phyloP scores from a whole-genome alignment of 35 echinoderm and acorn worm species.

The Anneissia japonica region DNA sequence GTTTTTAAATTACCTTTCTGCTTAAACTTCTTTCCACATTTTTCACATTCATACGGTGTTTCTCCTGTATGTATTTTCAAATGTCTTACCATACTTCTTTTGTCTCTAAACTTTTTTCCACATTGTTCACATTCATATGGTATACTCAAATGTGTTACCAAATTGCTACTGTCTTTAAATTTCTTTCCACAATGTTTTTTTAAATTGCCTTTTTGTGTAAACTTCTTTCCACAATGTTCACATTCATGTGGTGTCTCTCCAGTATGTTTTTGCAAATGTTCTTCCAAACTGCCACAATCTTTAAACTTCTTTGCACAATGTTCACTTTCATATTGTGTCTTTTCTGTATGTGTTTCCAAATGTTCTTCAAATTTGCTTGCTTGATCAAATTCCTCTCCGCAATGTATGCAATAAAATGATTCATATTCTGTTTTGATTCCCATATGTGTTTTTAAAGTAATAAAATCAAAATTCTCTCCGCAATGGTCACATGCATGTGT shows the following conservation, averaged over 20 bases:
- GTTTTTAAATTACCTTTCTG: slow-evolving; percentile 44
- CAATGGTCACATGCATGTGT: no score
- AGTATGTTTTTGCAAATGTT: slow-evolving; percentile 5
- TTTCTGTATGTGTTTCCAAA: slow-evolving; percentile 24
- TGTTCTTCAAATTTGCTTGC: neutral
- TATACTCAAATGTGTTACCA: no score
- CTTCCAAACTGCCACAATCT: neutral
- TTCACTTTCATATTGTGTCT: slow-evolving; percentile 11
- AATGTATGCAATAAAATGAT: no score
- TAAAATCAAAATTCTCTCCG: no score
- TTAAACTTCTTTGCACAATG: slow-evolving; percentile 16
- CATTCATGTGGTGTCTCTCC: slow-evolving; percentile 14
- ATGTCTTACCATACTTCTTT: slow-evolving; percentile 17
- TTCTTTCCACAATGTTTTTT: slow-evolving; percentile 25
- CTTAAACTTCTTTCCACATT: slow-evolving; percentile 55
- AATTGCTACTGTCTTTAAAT: neutral
- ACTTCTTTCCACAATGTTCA: slow-evolving; percentile 11
- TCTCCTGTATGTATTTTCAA: slow-evolving; percentile 50
- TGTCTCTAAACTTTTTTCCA: slow-evolving; percentile 3
- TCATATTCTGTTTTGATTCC: no score
- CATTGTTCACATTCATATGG: slow-evolving; percentile 42
- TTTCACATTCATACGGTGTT: slow-evolving; percentile 52
- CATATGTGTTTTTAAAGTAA: no score
- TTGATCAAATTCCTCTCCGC: slow-evolving; percentile 32
- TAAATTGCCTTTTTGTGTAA: slow-evolving; percentile 23